Evolutionary conservation across 2,113 vertebrate genomes (phyloP).

Genomic region (Ptychochromis oligacanthus): DNA sequence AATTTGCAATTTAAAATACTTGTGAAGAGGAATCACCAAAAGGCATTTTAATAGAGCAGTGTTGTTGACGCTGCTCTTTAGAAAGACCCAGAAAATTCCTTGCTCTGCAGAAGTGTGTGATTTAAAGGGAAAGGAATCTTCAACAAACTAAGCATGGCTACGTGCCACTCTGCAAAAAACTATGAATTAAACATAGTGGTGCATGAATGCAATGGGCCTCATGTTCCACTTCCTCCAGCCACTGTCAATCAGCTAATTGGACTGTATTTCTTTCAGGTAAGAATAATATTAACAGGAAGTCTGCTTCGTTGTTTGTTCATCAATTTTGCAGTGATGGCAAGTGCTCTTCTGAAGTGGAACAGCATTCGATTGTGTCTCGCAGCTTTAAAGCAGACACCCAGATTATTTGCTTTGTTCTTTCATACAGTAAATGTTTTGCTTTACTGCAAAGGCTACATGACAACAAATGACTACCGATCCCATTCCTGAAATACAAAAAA

Average conservation of each 20-base stretch:
- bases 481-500: background rate
- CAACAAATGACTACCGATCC: background rate
- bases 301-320: background rate
- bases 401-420: background rate
- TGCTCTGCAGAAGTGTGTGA: slow-evolving; percentile 61
- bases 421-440: background rate
- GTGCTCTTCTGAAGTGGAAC: background rate
- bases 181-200: slow-evolving; percentile 67
- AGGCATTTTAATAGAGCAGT: slow-evolving; percentile 69
- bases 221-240: slow-evolving; percentile 40
- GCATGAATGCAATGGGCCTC: slow-evolving; percentile 27
- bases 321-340: background rate
- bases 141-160: slow-evolving; percentile 64
- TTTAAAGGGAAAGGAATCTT: slow-evolving; percentile 71
- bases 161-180: slow-evolving; percentile 38
- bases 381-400: background rate
- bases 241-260: slow-evolving; percentile 55
- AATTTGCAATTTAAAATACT: slow-evolving; percentile 73
- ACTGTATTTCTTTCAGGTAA: background rate
- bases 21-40: slow-evolving; percentile 66
- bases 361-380: background rate
- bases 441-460: background rate
- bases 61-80: slow-evolving; percentile 74
- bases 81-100: slow-evolving; percentile 60
- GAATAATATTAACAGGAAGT: background rate